These are phyloP conservation scores for Boulengeromyrus knoepffleri DNA, from an alignment of 2,113 vertebrate genomes.

Conservation along the genomic window DNA sequence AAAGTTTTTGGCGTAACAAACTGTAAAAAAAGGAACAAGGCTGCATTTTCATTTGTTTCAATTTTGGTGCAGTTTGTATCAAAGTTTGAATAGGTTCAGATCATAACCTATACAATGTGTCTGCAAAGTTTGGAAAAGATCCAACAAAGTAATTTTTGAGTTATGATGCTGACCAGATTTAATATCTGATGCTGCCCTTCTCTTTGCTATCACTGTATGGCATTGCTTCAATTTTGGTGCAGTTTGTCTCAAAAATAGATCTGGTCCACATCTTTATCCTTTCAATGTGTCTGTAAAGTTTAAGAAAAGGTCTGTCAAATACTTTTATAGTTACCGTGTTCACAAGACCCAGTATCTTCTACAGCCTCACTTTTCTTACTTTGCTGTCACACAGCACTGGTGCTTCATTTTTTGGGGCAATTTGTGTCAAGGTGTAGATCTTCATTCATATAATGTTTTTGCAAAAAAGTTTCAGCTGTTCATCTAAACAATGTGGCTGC, in stretches of 20 bases:
- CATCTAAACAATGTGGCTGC: too few relatives aligned
- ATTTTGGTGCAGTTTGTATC: neutral
- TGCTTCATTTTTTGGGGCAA: too few relatives aligned
- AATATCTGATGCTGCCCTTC: neutral
- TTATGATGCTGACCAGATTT: neutral
- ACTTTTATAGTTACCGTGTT: too few relatives aligned
- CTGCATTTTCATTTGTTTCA: neutral
- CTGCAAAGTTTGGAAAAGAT: neutral
- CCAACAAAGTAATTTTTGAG: neutral
- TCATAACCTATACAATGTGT: neutral
- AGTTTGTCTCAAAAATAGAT: neutral
- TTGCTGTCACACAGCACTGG: too few relatives aligned
- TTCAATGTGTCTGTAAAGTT: neutral
- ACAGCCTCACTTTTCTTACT: too few relatives aligned
- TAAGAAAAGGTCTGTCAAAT: neutral
- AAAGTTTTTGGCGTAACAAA: slow-evolving; percentile 94
- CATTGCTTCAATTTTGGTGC: neutral
- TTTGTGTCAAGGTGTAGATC: too few relatives aligned
- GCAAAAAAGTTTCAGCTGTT: too few relatives aligned
- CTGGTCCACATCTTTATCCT: neutral
- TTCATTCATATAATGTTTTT: too few relatives aligned
- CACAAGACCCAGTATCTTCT: too few relatives aligned
- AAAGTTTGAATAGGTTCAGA: neutral
- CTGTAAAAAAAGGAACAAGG: slow-evolving; percentile 48
- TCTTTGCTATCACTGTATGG: neutral